Conservation (phyloP, 1,140 invertebrate species). For the Danaus plexippus region DNA sequence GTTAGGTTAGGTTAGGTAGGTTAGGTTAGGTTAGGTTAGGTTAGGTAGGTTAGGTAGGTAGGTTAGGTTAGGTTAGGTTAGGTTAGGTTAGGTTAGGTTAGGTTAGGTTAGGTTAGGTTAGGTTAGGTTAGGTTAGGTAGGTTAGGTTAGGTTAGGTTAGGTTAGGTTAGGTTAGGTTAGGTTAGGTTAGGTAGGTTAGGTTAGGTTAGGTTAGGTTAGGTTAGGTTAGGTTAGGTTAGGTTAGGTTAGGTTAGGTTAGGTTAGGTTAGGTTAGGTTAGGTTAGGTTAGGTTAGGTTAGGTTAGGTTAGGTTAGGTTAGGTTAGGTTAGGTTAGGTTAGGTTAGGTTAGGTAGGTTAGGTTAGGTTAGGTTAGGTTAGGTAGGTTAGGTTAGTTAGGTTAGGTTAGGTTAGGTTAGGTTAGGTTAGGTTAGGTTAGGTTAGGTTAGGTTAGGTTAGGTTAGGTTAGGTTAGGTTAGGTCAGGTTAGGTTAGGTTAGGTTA, state of each 20-base stretch:
- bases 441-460: conserved; percentile 8
- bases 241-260: conserved; percentile 11
- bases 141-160: too few relatives aligned
- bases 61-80: conserved; percentile 11
- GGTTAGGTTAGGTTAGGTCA: conserved; percentile 10
- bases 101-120: conserved; percentile 11
- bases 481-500: too few relatives aligned
- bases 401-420: conserved; percentile 11
- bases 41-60: too few relatives aligned
- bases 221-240: conserved; percentile 8
- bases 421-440: conserved; percentile 11
- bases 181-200: too few relatives aligned
- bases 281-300: conserved; percentile 11
- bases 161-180: too few relatives aligned
- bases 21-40: too few relatives aligned
- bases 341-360: conserved; percentile 10
- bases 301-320: conserved; percentile 11
- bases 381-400: conserved; percentile 10
- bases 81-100: conserved; percentile 11
- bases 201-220: too few relatives aligned
- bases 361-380: too few relatives aligned
- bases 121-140: too few relatives aligned
- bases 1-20: too few relatives aligned
- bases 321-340: conserved; percentile 11
- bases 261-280: conserved; percentile 11